phyloP scores from a whole-genome alignment of 1,140 invertebrate species.

The Drosophila tropicalis region DNA sequence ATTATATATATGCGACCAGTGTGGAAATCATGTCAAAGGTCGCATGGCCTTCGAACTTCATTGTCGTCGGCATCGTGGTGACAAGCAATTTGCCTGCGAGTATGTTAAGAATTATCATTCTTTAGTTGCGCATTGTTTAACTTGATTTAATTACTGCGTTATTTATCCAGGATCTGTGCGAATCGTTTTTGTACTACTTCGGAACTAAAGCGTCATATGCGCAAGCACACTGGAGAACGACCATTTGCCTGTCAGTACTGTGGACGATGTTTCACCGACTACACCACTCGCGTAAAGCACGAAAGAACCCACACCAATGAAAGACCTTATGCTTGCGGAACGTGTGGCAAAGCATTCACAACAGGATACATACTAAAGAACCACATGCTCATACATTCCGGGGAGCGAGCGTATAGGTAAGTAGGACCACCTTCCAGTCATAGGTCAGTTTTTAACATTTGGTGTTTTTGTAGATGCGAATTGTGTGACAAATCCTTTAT shows the following conservation, averaged over 20 bases:
- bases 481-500: conserved; percentile 72
- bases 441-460: background rate
- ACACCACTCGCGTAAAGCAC: conserved; percentile 71
- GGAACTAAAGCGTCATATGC: conserved; percentile 75
- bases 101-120: conserved; percentile 33
- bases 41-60: conserved; percentile 71
- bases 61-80: conserved; percentile 70
- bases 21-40: conserved; percentile 69
- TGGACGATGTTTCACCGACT: conserved; percentile 71
- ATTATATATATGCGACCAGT: conserved; percentile 70
- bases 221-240: conserved; percentile 69
- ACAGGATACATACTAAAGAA: conserved; percentile 82
- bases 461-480: conserved; percentile 51
- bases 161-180: conserved; percentile 61
- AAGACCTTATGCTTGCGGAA: conserved; percentile 85
- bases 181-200: conserved; percentile 76
- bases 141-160: background rate
- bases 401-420: conserved; percentile 69
- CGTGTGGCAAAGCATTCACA: conserved; percentile 86
- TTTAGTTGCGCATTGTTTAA: background rate
- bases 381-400: conserved; percentile 76
- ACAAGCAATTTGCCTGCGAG: conserved; percentile 73
- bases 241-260: conserved; percentile 73
- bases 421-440: background rate
- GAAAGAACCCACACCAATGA: conserved; percentile 85